Evolutionary conservation across 2,888 invertebrate genomes (phyloP), one percentile per base, ranked within the genome.

Genomic region (Cordilura impudica): DNA sequence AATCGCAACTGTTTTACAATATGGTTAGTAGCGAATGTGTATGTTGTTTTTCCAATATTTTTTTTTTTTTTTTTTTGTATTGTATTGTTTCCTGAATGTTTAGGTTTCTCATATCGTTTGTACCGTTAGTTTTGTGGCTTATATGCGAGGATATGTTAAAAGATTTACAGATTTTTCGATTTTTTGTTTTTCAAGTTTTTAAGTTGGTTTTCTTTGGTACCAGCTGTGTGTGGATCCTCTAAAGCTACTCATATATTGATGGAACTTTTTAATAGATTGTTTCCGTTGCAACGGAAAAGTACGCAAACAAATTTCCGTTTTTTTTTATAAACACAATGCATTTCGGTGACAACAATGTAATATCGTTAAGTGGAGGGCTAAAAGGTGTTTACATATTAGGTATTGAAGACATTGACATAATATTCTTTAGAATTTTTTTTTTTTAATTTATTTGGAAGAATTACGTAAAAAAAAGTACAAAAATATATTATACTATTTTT

Each of bases 1-100:
- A 87, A 86, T 87, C 87, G 87, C 87, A 85, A 86, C 84, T 85
- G 86, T 82, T 81, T 81, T 76, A 77, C 66, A 72, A 65, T 71
- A 51, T 70, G 63, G 23, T 71, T 66, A 53, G 43, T 43, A 53
- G 53, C 12, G 58, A 43, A 19, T 78, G 61, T 61, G 65, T 3
- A 26, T 39, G 35, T 39, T 39, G 35, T 39, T 39, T 39, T 31
- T 39, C n/a, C 35, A 39, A 39, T 39, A 35, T 12, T n/a, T 39
- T n/a, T 39, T 39, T 39, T 31, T 5, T 43, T 53, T 26, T 61
- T 18, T 51, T 58, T 14, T 70, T 73, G 67, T 73, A 56, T 7
- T 67, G 60, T 21, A 47, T 54, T 53, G 60, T 78, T 67, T 74
- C 31, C 66, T 74, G 53, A 69, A 75, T 67, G 58, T 71, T 78